phyloP scores from a whole-genome alignment of 2,113 vertebrate species.

The Ptychochromis oligacanthus region DNA sequence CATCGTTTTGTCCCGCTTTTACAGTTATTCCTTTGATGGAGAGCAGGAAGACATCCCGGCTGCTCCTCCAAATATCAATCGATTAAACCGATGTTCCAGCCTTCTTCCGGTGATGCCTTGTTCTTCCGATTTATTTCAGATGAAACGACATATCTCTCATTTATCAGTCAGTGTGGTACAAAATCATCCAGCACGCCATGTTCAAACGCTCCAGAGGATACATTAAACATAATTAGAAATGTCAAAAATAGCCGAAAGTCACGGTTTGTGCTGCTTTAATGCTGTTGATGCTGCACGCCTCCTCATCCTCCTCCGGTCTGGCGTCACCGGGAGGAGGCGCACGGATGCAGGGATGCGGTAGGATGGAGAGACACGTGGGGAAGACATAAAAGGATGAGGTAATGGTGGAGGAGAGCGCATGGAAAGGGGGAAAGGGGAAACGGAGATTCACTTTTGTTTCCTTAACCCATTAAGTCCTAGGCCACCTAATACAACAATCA shows the following conservation, averaged over 20 bases:
- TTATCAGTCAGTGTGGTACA: background rate
- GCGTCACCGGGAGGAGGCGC: constrained; percentile 65
- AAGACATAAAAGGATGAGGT: constrained; percentile 59
- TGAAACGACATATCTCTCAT: background rate
- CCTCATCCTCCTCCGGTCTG: constrained; percentile 51
- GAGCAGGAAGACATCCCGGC: background rate
- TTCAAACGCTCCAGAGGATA: background rate
- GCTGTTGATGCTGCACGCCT: constrained; percentile 47
- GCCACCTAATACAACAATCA: background rate
- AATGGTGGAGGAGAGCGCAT: constrained; percentile 41
- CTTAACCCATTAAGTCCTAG: background rate
- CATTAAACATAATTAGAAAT: background rate
- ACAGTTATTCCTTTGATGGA: background rate
- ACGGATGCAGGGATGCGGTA: constrained; percentile 38
- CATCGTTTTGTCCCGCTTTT: constrained; percentile 5
- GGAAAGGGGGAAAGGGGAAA: background rate
- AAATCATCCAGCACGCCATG: too few relatives aligned
- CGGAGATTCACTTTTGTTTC: background rate
- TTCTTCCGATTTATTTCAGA: background rate
- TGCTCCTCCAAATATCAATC: background rate
- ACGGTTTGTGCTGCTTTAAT: background rate
- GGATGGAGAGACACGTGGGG: constrained; percentile 26
- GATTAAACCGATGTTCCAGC: background rate
- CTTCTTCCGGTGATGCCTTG: constrained; percentile 13
- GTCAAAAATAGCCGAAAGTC: constrained; percentile 6